Conservation (phyloP, 2,888 invertebrate genomes). For the Rotaria magnacalcarata region DNA sequence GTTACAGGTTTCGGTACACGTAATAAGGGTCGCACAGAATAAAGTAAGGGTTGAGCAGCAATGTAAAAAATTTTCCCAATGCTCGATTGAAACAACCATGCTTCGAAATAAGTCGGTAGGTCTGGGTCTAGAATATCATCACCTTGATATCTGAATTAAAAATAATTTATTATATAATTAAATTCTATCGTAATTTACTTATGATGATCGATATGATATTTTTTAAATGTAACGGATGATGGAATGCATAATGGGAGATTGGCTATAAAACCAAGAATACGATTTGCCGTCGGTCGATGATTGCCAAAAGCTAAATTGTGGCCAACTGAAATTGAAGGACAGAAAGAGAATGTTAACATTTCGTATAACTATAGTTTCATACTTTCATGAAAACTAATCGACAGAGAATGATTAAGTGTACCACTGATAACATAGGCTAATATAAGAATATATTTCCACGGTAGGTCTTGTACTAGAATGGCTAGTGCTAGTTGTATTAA, state of each 20-base stretch:
- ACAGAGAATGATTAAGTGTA: conserved; percentile 85
- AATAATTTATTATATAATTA: background rate
- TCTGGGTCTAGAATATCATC: conserved; percentile 90
- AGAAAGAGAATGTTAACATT: background rate
- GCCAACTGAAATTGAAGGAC: conserved; percentile 74
- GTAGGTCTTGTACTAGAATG: conserved; percentile 71
- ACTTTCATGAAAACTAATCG: conserved; percentile 80
- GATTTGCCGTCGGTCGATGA: conserved; percentile 78
- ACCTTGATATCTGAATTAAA: conserved; percentile 75
- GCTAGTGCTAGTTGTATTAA: conserved; percentile 72
- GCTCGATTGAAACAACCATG: conserved; percentile 81
- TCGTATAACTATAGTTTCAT: background rate
- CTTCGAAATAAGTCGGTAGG: conserved; percentile 85
- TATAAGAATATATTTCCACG: conserved; percentile 74
- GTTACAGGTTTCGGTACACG: conserved; percentile 71
- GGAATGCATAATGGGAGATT: conserved; percentile 93
- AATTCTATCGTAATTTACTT: conserved; percentile 60
- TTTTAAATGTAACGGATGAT: conserved; percentile 88
- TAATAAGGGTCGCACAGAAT: conserved; percentile 81
- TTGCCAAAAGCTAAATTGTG: conserved; percentile 95
- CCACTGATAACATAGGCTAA: conserved; percentile 90
- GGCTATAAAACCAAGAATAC: conserved; percentile 83
- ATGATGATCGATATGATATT: conserved; percentile 90
- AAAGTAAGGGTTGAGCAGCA: conserved; percentile 86
- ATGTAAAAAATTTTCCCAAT: conserved; percentile 88